Evolutionary conservation across 2,888 invertebrate species (phyloP).

Genomic region (Tortricodes alternella): DNA sequence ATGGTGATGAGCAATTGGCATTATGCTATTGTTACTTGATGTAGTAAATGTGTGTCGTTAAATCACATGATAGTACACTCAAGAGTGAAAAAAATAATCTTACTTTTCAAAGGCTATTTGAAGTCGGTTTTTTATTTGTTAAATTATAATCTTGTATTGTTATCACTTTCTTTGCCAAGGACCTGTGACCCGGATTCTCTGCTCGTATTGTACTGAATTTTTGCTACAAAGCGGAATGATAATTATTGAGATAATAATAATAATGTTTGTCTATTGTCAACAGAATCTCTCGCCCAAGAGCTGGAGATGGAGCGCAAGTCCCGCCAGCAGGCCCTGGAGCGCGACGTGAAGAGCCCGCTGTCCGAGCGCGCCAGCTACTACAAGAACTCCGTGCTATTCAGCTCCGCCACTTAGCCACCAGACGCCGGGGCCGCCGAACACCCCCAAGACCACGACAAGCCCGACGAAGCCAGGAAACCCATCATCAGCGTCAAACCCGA

Average conservation of each 20-base stretch:
- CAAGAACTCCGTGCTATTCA: conserved; percentile 95
- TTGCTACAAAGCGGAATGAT: too few relatives aligned
- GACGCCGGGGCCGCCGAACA: conserved; percentile 64
- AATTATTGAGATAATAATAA: background rate
- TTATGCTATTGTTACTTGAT: too few relatives aligned
- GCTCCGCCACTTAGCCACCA: conserved; percentile 90
- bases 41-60: too few relatives aligned
- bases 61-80: too few relatives aligned
- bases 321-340: conserved; percentile 89
- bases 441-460: conserved; percentile 70
- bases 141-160: too few relatives aligned
- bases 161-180: too few relatives aligned
- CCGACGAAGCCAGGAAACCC: conserved; percentile 73
- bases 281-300: conserved; percentile 94
- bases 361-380: conserved; percentile 92
- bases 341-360: conserved; percentile 93
- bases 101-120: too few relatives aligned
- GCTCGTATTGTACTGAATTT: too few relatives aligned
- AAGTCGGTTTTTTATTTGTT: too few relatives aligned
- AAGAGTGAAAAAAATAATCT: too few relatives aligned
- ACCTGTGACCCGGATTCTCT: too few relatives aligned
- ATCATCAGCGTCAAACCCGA: conserved; percentile 81
- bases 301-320: conserved; percentile 94
- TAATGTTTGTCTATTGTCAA: conserved; percentile 55
- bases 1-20: too few relatives aligned